Evolutionary conservation across 2,797 vertebrate species (phyloP).

Genomic region (Myoxocephalus aenaeus): DNA sequence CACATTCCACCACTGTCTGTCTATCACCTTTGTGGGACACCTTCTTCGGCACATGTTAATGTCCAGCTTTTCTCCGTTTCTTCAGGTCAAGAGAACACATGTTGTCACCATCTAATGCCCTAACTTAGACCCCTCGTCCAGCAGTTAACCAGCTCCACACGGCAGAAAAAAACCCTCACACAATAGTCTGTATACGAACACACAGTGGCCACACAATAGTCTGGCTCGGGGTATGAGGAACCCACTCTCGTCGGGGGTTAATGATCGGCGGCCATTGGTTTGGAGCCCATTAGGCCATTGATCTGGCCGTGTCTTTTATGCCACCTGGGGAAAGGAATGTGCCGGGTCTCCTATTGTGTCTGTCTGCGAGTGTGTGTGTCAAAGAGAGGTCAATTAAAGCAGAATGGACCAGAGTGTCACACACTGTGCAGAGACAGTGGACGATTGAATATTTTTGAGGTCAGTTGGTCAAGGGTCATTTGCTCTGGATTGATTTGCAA

Average conservation of each 20-base stretch:
- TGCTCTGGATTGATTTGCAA: conserved; percentile 9
- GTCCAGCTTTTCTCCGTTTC: conserved; percentile 15
- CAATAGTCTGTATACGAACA: conserved; percentile 47
- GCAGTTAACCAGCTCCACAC: conserved; percentile 65
- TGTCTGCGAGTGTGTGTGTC: conserved; percentile 58
- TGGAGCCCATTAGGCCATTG: conserved; percentile 70
- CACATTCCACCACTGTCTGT: neutral
- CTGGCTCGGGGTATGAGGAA: conserved; percentile 47
- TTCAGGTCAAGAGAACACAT: conserved; percentile 24
- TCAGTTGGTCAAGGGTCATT: conserved; percentile 61
- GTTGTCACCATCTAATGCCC: conserved; percentile 12
- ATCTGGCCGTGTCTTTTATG: conserved; percentile 68
- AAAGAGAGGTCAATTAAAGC: conserved; percentile 63
- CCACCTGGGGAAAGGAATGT: conserved; percentile 80
- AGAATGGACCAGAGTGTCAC: conserved; percentile 49
- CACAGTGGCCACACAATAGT: conserved; percentile 62
- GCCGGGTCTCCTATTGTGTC: conserved; percentile 63
- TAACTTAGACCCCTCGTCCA: conserved; percentile 47
- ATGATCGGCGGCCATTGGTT: conserved; percentile 66
- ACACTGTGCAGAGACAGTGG: conserved; percentile 56
- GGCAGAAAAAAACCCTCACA: conserved; percentile 26
- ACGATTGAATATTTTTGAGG: conserved; percentile 49
- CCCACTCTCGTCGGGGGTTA: conserved; percentile 68
- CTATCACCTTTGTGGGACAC: neutral
- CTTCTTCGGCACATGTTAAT: neutral